Percentiles rank a stretch among this genome's conserved stretches.
phyloP scores from a whole-genome alignment of 2,113 vertebrate genomes.

The Myrmecophaga tridactyla region DNA sequence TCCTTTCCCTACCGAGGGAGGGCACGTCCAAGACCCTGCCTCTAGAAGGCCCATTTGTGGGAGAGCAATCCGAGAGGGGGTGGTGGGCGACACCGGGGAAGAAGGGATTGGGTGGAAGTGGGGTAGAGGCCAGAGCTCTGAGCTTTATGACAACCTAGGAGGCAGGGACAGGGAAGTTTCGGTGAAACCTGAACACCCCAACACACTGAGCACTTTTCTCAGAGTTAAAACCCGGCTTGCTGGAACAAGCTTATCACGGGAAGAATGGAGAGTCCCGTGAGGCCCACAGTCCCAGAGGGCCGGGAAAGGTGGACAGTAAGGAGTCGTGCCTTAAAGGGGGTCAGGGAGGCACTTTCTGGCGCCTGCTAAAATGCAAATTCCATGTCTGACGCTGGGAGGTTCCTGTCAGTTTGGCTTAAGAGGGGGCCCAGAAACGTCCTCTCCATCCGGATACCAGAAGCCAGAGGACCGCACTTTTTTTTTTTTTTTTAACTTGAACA shows the following conservation, averaged over 20 bases:
- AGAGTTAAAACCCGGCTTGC: fast-evolving
- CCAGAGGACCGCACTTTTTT: neutral
- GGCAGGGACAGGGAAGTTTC: too few relatives aligned
- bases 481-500: too few relatives aligned
- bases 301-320: neutral
- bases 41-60: fast-evolving
- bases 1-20: too few relatives aligned
- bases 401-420: neutral
- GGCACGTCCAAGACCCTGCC: too few relatives aligned
- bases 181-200: neutral
- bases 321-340: neutral
- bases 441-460: neutral
- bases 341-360: neutral
- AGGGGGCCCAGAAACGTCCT: neutral
- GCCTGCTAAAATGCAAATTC: neutral
- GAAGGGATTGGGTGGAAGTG: too few relatives aligned
- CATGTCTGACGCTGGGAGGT: neutral
- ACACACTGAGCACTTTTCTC: neutral
- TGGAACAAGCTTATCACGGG: too few relatives aligned
- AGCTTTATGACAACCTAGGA: neutral
- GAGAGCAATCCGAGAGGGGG: too few relatives aligned
- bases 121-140: neutral
- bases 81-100: neutral
- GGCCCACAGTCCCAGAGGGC: too few relatives aligned
- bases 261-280: too few relatives aligned